Percentiles rank a stretch among this genome's conserved stretches.
Evolutionary conservation across 2,113 vertebrate genomes (phyloP).

Genomic region (Oplegnathus fasciatus): DNA sequence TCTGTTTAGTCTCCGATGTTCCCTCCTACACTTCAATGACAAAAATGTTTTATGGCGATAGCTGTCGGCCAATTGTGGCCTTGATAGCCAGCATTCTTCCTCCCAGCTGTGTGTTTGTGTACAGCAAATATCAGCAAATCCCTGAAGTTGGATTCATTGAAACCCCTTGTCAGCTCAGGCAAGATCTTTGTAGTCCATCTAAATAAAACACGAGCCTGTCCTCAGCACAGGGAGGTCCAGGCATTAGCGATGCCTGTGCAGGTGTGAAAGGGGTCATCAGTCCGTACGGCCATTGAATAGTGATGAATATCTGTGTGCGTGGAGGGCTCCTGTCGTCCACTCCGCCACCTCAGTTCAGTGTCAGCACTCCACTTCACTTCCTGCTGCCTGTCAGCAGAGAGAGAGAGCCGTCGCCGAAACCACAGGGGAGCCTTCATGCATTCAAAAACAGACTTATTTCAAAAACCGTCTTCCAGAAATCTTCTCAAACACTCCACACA

Average conservation of each 20-base stretch:
- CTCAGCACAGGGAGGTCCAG: background rate
- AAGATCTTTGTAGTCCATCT: slow-evolving; percentile 2
- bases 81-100: background rate
- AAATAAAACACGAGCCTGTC: slow-evolving; percentile 23
- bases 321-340: slow-evolving; percentile 12
- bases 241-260: slow-evolving; percentile 12
- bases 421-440: slow-evolving; percentile 50
- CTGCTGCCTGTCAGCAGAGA: slow-evolving; percentile 54
- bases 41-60: slow-evolving; percentile 23
- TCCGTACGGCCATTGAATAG: slow-evolving; percentile 27
- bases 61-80: background rate
- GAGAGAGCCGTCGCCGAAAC: slow-evolving; percentile 23
- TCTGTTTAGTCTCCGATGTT: background rate
- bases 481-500: slow-evolving; percentile 30
- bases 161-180: slow-evolving; percentile 16
- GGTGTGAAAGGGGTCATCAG: slow-evolving; percentile 40
- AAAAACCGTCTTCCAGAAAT: slow-evolving; percentile 28
- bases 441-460: slow-evolving; percentile 35
- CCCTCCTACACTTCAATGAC: background rate
- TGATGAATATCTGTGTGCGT: slow-evolving; percentile 35
- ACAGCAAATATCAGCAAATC: slow-evolving; percentile 38
- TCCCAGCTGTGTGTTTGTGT: slow-evolving; percentile 21
- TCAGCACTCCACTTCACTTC: slow-evolving; percentile 35
- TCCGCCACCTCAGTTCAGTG: slow-evolving; percentile 15
- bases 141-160: slow-evolving; percentile 5